Conservation (phyloP, 2,888 invertebrate genomes). For the Phymatocera aterrima region DNA sequence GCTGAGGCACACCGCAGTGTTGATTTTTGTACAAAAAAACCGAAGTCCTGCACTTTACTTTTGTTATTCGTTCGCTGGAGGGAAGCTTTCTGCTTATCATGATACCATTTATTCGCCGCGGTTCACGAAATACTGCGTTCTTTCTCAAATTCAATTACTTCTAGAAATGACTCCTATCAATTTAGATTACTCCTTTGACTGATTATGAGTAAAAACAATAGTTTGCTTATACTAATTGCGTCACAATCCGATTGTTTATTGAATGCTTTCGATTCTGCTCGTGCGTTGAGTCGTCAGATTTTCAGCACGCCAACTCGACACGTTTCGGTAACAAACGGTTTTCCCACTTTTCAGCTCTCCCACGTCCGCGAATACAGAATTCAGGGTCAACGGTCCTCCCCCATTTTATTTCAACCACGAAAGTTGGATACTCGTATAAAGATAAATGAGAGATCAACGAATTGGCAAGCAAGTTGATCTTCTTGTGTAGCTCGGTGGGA, state of each 20-base stretch:
- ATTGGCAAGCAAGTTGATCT: neutral
- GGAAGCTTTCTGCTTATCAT: neutral
- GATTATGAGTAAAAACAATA: neutral
- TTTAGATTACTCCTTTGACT: neutral
- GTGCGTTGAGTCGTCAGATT: neutral
- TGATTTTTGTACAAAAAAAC: neutral
- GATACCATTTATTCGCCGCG: too few species aligned
- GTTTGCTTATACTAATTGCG: neutral
- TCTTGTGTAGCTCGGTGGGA: too few species aligned
- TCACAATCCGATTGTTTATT: neutral
- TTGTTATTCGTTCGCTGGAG: neutral
- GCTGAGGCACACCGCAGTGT: neutral
- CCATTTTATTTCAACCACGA: neutral
- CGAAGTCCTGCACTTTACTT: neutral
- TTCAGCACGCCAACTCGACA: neutral
- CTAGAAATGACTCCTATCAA: neutral
- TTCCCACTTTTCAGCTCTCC: neutral
- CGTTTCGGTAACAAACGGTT: neutral
- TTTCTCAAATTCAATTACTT: neutral
- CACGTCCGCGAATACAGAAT: neutral
- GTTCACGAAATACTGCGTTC: neutral
- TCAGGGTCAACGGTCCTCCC: neutral
- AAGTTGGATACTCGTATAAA: neutral
- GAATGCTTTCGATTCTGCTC: neutral
- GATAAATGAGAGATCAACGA: neutral